Evolutionary conservation across 1,140 invertebrate genomes (phyloP).

Genomic region (Octopus sinensis): DNA sequence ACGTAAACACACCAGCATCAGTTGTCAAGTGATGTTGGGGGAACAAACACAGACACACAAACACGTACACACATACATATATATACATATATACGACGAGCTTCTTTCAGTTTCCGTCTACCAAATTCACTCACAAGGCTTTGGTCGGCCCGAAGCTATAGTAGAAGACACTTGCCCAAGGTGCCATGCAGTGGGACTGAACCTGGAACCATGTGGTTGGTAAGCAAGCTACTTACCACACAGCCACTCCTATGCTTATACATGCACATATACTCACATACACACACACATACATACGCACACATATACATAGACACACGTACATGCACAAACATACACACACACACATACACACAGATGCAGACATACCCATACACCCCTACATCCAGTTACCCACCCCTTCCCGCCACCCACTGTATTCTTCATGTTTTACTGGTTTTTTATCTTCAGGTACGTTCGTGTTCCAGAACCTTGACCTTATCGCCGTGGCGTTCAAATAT

Average conservation of each 20-base stretch:
- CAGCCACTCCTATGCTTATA: background rate
- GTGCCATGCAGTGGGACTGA: too few species aligned
- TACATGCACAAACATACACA: background rate
- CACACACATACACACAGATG: background rate
- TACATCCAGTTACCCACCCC: background rate
- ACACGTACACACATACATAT: background rate
- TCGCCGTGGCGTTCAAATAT: constrained; percentile 40
- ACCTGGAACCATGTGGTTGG: too few species aligned
- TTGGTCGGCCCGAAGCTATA: too few species aligned
- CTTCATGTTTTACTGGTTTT: background rate
- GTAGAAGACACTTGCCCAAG: too few species aligned
- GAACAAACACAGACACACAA: too few species aligned
- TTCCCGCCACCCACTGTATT: background rate
- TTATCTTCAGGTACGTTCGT: constrained; percentile 41
- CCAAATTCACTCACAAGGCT: too few species aligned
- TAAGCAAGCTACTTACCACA: too few species aligned
- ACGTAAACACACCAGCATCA: too few species aligned
- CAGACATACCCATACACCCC: background rate
- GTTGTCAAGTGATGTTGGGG: too few species aligned
- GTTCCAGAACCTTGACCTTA: constrained; percentile 29
- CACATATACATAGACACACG: background rate
- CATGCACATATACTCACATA: background rate
- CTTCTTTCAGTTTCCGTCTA: too few species aligned
- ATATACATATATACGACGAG: background rate
- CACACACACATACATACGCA: background rate